Base-by-base conservation (phyloP, 2,797 vertebrate species). In the Falco peregrinus region DNA sequence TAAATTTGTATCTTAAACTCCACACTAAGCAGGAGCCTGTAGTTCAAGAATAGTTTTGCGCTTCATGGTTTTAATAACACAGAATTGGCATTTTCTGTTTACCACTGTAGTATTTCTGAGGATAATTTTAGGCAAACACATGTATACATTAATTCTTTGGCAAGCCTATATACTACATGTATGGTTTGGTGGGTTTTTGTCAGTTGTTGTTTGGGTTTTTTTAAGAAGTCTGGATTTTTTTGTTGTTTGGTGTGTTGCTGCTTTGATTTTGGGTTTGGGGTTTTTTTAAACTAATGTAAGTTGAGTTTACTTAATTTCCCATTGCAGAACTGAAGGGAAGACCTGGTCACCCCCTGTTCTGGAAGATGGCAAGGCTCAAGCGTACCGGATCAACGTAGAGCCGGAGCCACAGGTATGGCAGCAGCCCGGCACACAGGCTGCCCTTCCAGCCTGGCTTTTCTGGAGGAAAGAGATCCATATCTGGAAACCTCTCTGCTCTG, bases 341-440 rank as follows among this genome's bases (percentile, higher is more conserved):
- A 96, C 97, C 96, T 99, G 98, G 99, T 98, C 98, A 29, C 96
- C 98, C 63, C 97, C 97, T 78, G 60, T 98, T 60, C 97, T 98
- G 74, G 99, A 99, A 71, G 99, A 99, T 47, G 98, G 98, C 94
- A 99, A 99, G 96, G 98, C 98, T 80, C 99, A 99, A 69, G 98
- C 99, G 1, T 99, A 98, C 97, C 97, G 97, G 93, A 98, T 98
- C 93, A 97, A 97, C 84, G 87, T 98, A n/a, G 98, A 99, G 86
- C 96, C 98, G 1, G 99, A 99, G n/a, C 97, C 97, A 19, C 99
- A 99, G 99, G 99, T 99, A 99, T 2, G 54, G 83, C 63, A 28
- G 54, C 57, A 76, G 77, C 59, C 54, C 45, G 37, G 37, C 43
- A 7, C 13, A 0, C 15, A 28, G 68, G 12, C 74, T 82, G 69